phyloP scores from a whole-genome alignment of 2,113 vertebrate genomes.

The Megatriorchis doriae region DNA sequence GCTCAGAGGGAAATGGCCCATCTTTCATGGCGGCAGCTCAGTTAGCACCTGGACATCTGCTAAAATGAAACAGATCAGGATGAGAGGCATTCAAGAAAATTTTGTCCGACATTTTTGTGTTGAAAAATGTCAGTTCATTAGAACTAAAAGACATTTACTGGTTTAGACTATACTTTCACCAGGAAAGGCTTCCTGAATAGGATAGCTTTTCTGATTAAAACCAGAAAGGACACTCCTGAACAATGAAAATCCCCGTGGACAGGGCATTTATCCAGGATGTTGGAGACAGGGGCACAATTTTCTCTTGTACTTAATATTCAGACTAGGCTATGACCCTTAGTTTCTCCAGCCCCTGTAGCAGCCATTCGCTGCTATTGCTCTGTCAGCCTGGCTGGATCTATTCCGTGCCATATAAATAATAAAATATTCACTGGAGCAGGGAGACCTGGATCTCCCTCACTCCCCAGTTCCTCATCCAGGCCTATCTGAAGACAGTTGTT shows the following conservation, averaged over 20 bases:
- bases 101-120: not conserved
- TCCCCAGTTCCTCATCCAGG: not conserved
- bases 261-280: not conserved
- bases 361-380: not conserved
- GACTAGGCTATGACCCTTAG: not conserved
- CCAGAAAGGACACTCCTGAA: conserved; percentile 23
- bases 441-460: not conserved
- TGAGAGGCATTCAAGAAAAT: not conserved
- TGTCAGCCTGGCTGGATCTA: not conserved
- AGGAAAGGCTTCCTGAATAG: not conserved
- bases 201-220: conserved; percentile 4
- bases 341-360: not conserved
- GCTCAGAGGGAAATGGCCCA: not conserved
- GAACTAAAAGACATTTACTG: not conserved
- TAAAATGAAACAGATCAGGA: not conserved
- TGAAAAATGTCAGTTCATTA: conserved; percentile 38
- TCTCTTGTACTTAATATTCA: conserved; percentile 18
- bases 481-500: not conserved
- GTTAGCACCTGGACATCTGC: not conserved
- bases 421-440: conserved; percentile 3
- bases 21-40: not conserved
- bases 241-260: conserved; percentile 13
- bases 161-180: not conserved
- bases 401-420: conserved; percentile 18
- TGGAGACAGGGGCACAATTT: not conserved